A percentile compares a stretch with the other conserved stretches of the same genome.
Conservation (phyloP, 2,113 vertebrate genomes). For the Paralichthys olivaceus region DNA sequence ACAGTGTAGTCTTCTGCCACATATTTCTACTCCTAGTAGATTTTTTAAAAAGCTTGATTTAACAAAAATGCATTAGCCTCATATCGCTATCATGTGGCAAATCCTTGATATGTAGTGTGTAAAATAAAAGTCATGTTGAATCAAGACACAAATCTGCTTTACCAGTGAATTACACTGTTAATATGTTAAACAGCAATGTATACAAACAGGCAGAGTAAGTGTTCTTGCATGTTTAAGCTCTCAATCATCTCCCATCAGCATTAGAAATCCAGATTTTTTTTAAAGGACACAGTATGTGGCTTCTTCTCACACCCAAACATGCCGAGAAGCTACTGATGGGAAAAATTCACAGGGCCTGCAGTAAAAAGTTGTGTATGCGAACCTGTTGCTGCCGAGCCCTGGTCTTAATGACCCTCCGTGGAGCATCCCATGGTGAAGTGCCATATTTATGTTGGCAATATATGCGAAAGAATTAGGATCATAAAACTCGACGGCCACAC, state of each 20-base stretch:
- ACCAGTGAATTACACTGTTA: not conserved
- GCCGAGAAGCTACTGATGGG: conserved; percentile 87
- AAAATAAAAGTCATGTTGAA: not conserved
- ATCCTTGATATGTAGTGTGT: too few species aligned
- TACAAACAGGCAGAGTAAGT: not conserved
- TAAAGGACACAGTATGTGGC: conserved; percentile 36
- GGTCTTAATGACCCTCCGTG: conserved; percentile 90
- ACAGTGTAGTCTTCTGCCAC: not conserved
- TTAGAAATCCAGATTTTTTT: conserved; percentile 25
- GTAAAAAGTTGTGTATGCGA: conserved; percentile 94
- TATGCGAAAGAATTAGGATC: conserved; percentile 97
- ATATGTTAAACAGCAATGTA: not conserved
- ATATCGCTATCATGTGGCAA: too few species aligned
- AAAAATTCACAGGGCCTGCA: conserved; percentile 90
- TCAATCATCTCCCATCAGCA: conserved; percentile 46
- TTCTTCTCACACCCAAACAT: conserved; percentile 49
- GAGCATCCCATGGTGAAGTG: conserved; percentile 88
- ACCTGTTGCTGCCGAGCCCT: conserved; percentile 88
- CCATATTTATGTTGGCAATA: conserved; percentile 99
- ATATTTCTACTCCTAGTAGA: not conserved
- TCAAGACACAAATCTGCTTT: not conserved
- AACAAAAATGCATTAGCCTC: not conserved
- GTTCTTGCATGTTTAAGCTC: not conserved
- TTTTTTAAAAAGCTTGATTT: not conserved
- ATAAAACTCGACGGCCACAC: conserved; percentile 96